phyloP scores from a whole-genome alignment of 2,888 invertebrate species.

The Erannis defoliaria region DNA sequence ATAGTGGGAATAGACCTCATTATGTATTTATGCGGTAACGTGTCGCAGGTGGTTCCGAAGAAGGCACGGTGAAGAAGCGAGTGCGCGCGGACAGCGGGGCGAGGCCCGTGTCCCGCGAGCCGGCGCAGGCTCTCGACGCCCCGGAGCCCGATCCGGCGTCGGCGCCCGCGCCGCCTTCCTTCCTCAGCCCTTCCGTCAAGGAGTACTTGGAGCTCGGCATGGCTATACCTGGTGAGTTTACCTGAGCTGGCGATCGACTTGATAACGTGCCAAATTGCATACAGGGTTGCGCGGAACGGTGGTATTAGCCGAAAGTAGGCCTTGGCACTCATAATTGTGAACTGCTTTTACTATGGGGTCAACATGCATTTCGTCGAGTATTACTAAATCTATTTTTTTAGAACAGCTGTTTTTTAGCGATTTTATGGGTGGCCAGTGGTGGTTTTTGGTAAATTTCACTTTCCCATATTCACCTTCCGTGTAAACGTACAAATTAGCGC shows the following conservation, averaged over 20 bases:
- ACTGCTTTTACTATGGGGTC: no score
- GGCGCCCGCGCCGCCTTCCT: conserved; percentile 90
- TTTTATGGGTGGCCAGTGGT: no score
- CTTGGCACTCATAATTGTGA: no score
- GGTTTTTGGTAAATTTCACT: no score
- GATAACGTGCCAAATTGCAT: background rate
- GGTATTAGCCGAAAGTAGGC: no score
- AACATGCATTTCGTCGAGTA: no score
- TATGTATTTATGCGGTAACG: background rate
- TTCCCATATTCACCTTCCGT: no score
- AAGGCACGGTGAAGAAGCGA: conserved; percentile 88
- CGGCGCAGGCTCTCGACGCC: conserved; percentile 78
- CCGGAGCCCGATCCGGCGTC: conserved; percentile 82
- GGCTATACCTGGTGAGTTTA: conserved; percentile 93
- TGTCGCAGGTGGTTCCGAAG: conserved; percentile 87
- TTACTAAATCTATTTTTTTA: no score
- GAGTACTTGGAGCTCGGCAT: conserved; percentile 95
- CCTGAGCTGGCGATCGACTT: background rate
- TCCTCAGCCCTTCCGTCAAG: conserved; percentile 94
- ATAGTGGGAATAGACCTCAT: no score
- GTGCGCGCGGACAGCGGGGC: conserved; percentile 78
- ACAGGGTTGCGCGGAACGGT: background rate
- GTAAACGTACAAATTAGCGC: no score
- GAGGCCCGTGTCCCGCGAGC: conserved; percentile 68
- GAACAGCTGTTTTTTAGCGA: no score